phyloP scores from a whole-genome alignment of 2,113 vertebrate genomes.

The Probosciger aterrimus region DNA sequence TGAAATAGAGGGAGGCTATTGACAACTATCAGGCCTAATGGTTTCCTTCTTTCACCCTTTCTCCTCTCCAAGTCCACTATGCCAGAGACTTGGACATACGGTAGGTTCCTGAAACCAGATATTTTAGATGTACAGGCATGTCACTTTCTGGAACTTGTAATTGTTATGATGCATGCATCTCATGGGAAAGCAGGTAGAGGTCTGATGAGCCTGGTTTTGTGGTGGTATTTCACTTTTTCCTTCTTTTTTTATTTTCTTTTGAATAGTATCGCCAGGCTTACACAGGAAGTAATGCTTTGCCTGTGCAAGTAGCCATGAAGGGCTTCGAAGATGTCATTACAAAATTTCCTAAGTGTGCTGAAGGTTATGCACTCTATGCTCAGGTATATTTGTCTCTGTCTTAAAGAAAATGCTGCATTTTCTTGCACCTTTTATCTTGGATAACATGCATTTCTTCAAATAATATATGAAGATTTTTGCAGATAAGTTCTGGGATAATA shows the following conservation, averaged over 20 bases:
- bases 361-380: constrained; percentile 96
- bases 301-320: constrained; percentile 94
- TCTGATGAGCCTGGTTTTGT: neutral
- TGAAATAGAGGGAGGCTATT: neutral
- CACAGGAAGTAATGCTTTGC: constrained; percentile 92
- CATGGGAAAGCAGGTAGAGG: neutral
- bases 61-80: neutral
- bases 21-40: neutral
- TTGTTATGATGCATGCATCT: neutral
- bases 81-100: neutral
- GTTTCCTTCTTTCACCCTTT: neutral
- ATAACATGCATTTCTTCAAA: neutral
- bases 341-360: constrained; percentile 93
- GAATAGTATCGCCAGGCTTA: constrained; percentile 95
- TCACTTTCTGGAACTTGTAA: neutral
- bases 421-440: neutral
- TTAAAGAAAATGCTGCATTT: neutral
- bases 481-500: neutral
- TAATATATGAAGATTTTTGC: neutral
- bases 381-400: constrained; percentile 79
- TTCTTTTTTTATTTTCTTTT: neutral
- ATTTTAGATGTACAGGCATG: neutral
- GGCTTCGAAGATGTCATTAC: constrained; percentile 96
- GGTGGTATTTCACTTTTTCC: neutral
- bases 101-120: neutral